Conservation (phyloP, 2,888 invertebrate species). For the Acleris holmiana region DNA sequence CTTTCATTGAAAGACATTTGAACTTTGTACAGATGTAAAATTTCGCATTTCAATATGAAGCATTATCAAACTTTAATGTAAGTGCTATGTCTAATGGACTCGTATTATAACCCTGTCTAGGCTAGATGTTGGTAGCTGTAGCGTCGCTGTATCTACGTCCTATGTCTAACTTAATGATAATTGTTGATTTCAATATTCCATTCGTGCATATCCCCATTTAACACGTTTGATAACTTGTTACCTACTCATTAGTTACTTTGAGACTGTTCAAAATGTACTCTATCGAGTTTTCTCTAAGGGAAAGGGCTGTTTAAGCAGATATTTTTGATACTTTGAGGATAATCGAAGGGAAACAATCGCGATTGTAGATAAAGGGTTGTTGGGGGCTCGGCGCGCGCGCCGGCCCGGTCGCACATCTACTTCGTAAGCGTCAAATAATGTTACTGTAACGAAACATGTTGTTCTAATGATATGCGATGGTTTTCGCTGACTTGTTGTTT, state of each 20-base stretch:
- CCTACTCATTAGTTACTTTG: slow-evolving; percentile 83
- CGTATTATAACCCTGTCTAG: slow-evolving; percentile 67
- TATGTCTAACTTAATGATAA: slow-evolving; percentile 58
- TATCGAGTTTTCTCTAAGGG: slow-evolving; percentile 82
- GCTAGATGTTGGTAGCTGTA: slow-evolving; percentile 70
- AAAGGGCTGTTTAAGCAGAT: slow-evolving; percentile 83
- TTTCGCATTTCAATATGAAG: slow-evolving; percentile 54
- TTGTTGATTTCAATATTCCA: slow-evolving; percentile 74
- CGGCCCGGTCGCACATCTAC: slow-evolving; percentile 56
- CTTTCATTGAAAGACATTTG: slow-evolving; percentile 66
- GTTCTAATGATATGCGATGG: slow-evolving; percentile 81
- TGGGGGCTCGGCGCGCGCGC: slow-evolving; percentile 35
- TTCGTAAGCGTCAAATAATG: slow-evolving; percentile 76
- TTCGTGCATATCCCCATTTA: slow-evolving; percentile 80
- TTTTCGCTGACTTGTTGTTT: slow-evolving; percentile 83
- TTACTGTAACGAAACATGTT: slow-evolving; percentile 82
- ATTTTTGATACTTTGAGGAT: slow-evolving; percentile 84
- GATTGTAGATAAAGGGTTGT: slow-evolving; percentile 58
- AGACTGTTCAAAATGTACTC: slow-evolving; percentile 82
- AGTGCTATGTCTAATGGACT: slow-evolving; percentile 62
- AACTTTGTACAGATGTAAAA: slow-evolving; percentile 69
- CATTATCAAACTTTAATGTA: slow-evolving; percentile 64
- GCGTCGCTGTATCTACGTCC: slow-evolving; percentile 74
- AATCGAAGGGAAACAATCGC: slow-evolving; percentile 80
- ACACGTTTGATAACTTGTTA: slow-evolving; percentile 80